Percentiles rank a stretch among this genome's conserved stretches.
Conservation (phyloP, 2,113 vertebrate genomes). For the Saccopteryx leptura region DNA sequence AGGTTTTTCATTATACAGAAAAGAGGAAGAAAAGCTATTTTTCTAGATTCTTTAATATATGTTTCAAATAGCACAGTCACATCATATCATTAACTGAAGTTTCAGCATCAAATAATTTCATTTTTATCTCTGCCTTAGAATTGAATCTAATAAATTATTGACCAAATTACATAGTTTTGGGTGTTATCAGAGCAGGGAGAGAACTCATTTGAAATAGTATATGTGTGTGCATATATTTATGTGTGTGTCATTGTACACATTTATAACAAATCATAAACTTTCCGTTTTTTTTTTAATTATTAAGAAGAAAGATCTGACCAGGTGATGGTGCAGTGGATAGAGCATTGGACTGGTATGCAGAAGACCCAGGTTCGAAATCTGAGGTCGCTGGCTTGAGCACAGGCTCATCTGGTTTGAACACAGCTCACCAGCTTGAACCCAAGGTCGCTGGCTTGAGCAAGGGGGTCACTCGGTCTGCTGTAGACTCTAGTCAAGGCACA, state of each 20-base stretch:
- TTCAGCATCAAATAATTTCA: background rate
- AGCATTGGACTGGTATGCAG: no score
- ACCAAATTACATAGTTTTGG: background rate
- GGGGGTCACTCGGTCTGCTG: no score
- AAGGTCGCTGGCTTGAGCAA: no score
- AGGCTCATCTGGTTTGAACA: no score
- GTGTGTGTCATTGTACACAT: background rate
- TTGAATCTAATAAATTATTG: conserved; percentile 44
- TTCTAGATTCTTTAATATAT: conserved; percentile 40
- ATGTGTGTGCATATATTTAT: background rate
- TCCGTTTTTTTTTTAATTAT: background rate
- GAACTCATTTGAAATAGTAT: conserved; percentile 21
- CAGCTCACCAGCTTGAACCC: no score
- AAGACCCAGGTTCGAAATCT: no score
- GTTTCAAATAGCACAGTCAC: conserved; percentile 26
- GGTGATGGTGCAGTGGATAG: no score
- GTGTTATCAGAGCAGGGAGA: background rate
- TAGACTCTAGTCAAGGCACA: no score
- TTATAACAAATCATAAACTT: conserved; percentile 12
- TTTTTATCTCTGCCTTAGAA: conserved; percentile 48
- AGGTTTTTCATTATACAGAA: conserved; percentile 46
- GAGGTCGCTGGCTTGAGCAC: no score
- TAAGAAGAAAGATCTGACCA: conserved; percentile 15
- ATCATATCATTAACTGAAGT: conserved; percentile 41
- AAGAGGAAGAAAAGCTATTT: conserved; percentile 17